phyloP scores from a whole-genome alignment of 2,797 vertebrate species.

The Smutsia temminckii region DNA sequence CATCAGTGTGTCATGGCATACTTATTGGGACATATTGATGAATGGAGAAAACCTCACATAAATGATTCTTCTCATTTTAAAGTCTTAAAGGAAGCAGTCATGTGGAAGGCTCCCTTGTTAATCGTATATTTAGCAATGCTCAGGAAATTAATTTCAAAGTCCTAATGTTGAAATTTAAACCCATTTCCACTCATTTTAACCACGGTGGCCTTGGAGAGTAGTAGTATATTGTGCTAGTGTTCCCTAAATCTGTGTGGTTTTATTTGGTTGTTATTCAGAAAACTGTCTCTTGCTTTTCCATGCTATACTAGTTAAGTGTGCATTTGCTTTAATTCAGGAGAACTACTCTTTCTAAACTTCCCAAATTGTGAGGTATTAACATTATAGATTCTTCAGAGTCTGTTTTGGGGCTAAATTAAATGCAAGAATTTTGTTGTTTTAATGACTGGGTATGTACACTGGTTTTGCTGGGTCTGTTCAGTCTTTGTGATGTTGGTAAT shows the following conservation, averaged over 20 bases:
- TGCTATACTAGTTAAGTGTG: background rate
- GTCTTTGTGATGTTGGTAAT: background rate
- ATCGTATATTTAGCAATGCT: background rate
- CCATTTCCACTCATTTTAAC: slow-evolving; percentile 19
- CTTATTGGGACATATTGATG: background rate
- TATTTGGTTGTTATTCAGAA: background rate
- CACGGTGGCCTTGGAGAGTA: background rate
- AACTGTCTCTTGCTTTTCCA: background rate
- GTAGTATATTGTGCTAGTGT: background rate
- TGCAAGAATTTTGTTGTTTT: background rate
- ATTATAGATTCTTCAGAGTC: background rate
- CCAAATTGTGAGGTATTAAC: background rate
- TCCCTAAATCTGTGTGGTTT: background rate
- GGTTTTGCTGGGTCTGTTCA: background rate
- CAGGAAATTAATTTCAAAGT: background rate
- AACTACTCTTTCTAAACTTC: slow-evolving; percentile 7
- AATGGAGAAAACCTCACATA: background rate
- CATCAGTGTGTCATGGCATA: background rate
- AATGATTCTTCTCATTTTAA: slow-evolving; percentile 15
- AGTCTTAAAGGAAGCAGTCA: slow-evolving; percentile 44
- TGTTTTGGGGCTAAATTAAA: background rate
- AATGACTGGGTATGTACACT: background rate
- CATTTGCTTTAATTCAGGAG: background rate
- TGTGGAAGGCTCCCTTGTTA: background rate
- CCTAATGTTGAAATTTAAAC: slow-evolving; percentile 23